Conservation (phyloP, 2,113 vertebrate species). For the Dicentrarchus labrax region DNA sequence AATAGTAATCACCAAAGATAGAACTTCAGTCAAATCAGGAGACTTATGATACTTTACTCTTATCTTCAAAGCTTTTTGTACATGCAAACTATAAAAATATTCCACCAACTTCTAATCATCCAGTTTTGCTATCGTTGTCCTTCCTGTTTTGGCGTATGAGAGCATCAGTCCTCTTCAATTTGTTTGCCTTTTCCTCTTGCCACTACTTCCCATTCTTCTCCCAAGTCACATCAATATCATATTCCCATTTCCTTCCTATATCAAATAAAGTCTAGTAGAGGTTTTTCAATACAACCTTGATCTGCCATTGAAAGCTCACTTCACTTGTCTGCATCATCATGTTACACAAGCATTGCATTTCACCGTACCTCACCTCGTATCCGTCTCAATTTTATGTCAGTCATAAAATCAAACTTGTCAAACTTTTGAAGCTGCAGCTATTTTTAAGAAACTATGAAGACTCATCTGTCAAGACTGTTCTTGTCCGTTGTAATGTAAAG, state of each 20-base stretch:
- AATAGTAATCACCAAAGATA: not conserved
- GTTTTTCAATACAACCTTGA: conserved; percentile 52
- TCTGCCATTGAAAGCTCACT: conserved; percentile 51
- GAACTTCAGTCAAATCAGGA: not conserved
- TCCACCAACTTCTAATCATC: not conserved
- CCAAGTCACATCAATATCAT: conserved; percentile 49
- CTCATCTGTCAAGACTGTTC: not conserved
- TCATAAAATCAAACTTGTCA: conserved; percentile 20
- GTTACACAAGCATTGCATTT: conserved; percentile 58
- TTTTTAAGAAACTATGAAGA: conserved; percentile 14
- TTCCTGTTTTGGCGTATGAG: conserved; percentile 5
- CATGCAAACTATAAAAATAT: not conserved
- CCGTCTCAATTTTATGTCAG: conserved; percentile 11
- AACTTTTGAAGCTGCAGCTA: conserved; percentile 14
- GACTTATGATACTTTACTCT: not conserved
- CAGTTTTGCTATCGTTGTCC: not conserved
- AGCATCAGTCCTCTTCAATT: conserved; percentile 27
- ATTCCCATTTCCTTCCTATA: conserved; percentile 56
- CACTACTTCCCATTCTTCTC: conserved; percentile 17
- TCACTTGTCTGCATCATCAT: conserved; percentile 49
- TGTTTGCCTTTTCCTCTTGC: conserved; percentile 4
- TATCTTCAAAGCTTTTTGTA: conserved; percentile 8
- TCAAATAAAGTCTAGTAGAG: conserved; percentile 59
- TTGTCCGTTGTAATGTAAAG: not conserved
- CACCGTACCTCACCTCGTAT: conserved; percentile 20